phyloP scores from a whole-genome alignment of 2,888 invertebrate species.

The Mythimna pallens region DNA sequence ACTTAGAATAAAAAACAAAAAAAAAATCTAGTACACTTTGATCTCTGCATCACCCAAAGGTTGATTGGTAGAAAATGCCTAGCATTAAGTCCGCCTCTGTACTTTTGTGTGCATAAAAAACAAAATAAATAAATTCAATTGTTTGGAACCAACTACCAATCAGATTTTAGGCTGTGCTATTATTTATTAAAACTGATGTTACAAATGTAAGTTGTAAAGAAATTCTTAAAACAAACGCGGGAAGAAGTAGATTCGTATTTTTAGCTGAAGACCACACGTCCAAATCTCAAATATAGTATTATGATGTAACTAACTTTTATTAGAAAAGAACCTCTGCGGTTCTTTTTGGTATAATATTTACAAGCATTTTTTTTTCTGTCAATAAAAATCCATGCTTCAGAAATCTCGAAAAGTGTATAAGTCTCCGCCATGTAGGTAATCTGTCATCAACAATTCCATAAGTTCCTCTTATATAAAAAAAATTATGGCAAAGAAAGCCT shows the following conservation, averaged over 20 bases:
- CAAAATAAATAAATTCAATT: neutral
- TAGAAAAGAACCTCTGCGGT: neutral
- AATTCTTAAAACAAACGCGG: conserved; percentile 5
- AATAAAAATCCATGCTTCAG: conserved; percentile 20
- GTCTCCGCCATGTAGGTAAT: conserved; percentile 8
- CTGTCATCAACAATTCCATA: conserved; percentile 19
- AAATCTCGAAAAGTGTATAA: conserved; percentile 21
- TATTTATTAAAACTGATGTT: neutral
- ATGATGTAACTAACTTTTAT: conserved; percentile 11
- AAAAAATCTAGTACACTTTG: no score
- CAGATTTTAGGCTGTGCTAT: neutral
- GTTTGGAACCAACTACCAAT: neutral
- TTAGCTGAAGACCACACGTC: conserved; percentile 40
- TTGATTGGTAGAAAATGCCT: no score
- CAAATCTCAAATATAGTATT: conserved; percentile 34
- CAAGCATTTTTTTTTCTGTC: neutral
- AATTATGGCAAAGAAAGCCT: conserved; percentile 32
- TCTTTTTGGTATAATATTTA: conserved; percentile 4
- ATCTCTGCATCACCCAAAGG: no score
- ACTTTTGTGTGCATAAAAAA: no score
- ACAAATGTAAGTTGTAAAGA: no score
- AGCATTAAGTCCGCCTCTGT: no score
- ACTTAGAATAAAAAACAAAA: no score
- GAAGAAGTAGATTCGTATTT: conserved; percentile 29
- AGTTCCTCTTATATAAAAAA: conserved; percentile 39